These are phyloP conservation scores for Melanotus villosus DNA, from an alignment of 2,888 invertebrate species.

Conservation along the genomic window DNA sequence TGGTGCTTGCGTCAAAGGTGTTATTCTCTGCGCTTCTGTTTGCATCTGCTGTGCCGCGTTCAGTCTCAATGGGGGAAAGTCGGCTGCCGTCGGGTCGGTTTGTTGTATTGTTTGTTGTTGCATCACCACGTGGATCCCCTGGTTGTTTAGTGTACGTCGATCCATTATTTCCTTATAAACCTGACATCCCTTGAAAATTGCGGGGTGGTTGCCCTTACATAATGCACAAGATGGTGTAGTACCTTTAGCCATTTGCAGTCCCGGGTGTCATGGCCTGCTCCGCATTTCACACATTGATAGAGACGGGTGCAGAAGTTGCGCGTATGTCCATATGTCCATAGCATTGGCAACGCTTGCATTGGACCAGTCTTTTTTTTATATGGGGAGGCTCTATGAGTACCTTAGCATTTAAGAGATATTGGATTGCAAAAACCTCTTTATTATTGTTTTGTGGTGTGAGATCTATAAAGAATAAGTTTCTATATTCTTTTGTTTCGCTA, in stretches of 20 bases:
- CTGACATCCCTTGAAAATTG: background rate
- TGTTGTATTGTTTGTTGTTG: slow-evolving; percentile 7
- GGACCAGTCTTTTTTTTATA: no score
- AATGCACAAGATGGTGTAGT: slow-evolving; percentile 9
- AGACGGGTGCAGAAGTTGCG: no score
- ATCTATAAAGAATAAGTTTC: no score
- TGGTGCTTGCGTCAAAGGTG: background rate
- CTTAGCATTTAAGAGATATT: no score
- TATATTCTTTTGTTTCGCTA: no score
- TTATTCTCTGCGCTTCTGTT: background rate
- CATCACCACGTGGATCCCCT: background rate
- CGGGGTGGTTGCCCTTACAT: slow-evolving; percentile 10
- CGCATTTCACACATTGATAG: no score
- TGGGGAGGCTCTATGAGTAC: no score
- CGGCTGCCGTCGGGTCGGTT: background rate
- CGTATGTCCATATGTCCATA: no score
- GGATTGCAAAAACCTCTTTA: no score
- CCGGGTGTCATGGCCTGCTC: slow-evolving; percentile 13
- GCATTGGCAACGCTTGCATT: no score
- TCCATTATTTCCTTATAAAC: slow-evolving; percentile 23
- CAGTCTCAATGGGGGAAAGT: slow-evolving; percentile 5
- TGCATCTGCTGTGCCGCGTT: background rate
- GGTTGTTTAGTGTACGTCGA: background rate
- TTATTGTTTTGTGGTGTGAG: no score
- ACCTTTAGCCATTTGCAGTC: slow-evolving; percentile 1